Evolutionary conservation across 2,113 vertebrate genomes (phyloP).

Genomic region (Podarcis cretensis): DNA sequence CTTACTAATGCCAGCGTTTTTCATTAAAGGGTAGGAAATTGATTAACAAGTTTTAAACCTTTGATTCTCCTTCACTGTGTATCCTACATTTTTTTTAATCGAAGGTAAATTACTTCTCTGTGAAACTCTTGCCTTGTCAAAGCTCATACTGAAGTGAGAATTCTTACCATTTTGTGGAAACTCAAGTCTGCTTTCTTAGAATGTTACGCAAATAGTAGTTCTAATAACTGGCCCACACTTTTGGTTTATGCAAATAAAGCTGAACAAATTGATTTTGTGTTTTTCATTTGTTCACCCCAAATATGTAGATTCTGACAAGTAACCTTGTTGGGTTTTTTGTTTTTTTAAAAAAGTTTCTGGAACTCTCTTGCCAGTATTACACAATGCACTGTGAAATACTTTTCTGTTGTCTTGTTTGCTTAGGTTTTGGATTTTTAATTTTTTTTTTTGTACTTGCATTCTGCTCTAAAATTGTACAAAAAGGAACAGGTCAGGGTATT

Average conservation of each 20-base stretch:
- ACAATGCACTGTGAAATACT: not conserved
- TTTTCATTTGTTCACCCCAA: too few species aligned
- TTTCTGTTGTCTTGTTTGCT: constrained; percentile 23
- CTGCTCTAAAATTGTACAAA: constrained; percentile 20
- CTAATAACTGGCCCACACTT: not conserved
- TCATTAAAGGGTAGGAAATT: not conserved
- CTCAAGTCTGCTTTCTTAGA: not conserved
- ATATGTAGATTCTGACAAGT: not conserved
- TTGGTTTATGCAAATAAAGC: not conserved
- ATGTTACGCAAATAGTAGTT: not conserved
- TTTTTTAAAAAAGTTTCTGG: not conserved
- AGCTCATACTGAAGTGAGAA: not conserved
- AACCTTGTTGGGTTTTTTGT: not conserved
- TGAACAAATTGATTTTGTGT: not conserved
- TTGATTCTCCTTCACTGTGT: not conserved
- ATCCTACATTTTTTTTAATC: not conserved
- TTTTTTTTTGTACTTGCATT: not conserved
- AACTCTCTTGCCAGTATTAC: constrained; percentile 7
- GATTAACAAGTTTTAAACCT: not conserved
- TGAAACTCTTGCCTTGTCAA: not conserved
- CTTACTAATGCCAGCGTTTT: too few species aligned
- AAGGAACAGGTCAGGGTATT: constrained; percentile 20
- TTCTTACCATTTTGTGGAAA: not conserved
- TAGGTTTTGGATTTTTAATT: not conserved
- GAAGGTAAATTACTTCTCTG: not conserved